Evolutionary conservation across 64 coral and sea anemone genomes (phyloP).

Genomic region (Montipora capricornis): DNA sequence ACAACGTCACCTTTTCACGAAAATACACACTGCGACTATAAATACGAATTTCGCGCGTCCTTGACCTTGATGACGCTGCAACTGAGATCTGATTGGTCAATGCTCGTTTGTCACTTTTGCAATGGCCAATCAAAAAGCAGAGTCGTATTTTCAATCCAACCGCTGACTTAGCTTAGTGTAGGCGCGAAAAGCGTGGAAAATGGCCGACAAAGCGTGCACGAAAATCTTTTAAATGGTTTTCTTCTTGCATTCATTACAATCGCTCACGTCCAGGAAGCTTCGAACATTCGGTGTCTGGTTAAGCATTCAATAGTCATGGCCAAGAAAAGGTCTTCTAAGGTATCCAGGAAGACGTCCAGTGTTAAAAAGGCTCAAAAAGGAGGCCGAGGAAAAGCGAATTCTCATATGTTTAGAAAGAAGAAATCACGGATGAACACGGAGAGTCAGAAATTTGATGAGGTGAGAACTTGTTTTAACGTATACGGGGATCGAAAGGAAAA

Average conservation of each 20-base stretch:
- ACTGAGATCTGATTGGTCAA: neutral
- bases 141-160: neutral
- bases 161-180: neutral
- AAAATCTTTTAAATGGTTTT: neutral
- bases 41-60: slow-evolving; percentile 17
- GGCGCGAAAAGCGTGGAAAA: slow-evolving; percentile 14
- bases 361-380: slow-evolving; percentile 10
- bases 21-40: too few species aligned
- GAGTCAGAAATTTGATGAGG: slow-evolving; percentile 7
- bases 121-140: neutral
- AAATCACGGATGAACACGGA: neutral
- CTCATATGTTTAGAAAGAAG: neutral
- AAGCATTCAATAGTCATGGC: neutral
- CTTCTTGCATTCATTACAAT: neutral
- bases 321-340: slow-evolving; percentile 2
- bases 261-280: too few species aligned
- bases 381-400: neutral
- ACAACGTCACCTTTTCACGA: too few species aligned
- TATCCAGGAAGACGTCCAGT: neutral
- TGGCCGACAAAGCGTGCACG: neutral
- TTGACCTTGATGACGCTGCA: neutral
- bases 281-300: too few species aligned
- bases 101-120: neutral
- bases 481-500: too few species aligned
- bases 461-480: neutral